Percentiles rank a stretch among this genome's conserved stretches.
phyloP scores from a whole-genome alignment of 2,797 vertebrate species.

The Alcedo quadribrachys region DNA sequence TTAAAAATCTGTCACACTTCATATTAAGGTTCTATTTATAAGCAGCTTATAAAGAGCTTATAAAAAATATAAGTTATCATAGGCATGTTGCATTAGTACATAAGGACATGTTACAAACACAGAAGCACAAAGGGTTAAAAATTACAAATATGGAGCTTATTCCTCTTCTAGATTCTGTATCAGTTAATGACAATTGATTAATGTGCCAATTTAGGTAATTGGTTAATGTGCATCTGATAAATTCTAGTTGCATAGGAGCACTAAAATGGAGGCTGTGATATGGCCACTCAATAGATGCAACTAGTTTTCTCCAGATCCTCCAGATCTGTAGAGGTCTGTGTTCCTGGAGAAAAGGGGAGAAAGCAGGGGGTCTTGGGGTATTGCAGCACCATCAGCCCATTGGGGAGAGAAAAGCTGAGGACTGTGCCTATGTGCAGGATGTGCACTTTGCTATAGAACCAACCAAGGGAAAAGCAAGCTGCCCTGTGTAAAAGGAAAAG shows the following conservation, averaged over 20 bases:
- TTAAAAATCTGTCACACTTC: constrained; percentile 62
- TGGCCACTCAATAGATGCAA: neutral
- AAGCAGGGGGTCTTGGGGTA: neutral
- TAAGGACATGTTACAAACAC: neutral
- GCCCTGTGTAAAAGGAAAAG: neutral
- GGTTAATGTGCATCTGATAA: neutral
- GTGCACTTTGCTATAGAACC: neutral
- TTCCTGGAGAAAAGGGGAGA: neutral
- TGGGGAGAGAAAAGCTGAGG: neutral
- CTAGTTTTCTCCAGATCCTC: neutral
- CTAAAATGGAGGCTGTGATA: neutral
- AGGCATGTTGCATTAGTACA: neutral
- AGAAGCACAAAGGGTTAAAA: neutral
- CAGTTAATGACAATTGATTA: constrained; percentile 12
- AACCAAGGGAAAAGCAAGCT: neutral
- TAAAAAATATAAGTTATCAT: constrained; percentile 36
- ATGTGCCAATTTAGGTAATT: neutral
- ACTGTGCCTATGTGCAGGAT: neutral
- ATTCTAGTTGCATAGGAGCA: neutral
- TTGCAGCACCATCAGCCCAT: neutral
- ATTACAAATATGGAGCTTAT: neutral
- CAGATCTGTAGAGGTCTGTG: neutral
- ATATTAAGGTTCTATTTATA: constrained; percentile 69
- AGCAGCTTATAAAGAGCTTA: constrained; percentile 54
- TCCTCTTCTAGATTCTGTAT: neutral